Evolutionary conservation across 2,113 vertebrate genomes (phyloP).

Genomic region (Entomyzon cyanotis): DNA sequence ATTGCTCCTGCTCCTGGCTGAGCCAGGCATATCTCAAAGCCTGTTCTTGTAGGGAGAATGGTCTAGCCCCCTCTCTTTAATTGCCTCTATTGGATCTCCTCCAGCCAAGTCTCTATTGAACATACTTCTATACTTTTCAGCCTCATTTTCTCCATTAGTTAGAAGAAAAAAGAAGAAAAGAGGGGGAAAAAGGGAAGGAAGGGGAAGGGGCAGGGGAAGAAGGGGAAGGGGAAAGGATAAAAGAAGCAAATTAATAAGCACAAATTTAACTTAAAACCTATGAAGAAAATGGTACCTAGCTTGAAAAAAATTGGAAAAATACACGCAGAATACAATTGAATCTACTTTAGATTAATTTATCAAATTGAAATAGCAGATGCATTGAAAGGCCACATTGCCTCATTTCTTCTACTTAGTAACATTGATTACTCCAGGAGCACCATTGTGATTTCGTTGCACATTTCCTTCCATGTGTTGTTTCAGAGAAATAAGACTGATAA

Average conservation of each 20-base stretch:
- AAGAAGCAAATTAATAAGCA: background rate
- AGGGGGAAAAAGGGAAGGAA: accelerated
- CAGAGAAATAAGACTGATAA: background rate
- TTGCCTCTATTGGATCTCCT: background rate
- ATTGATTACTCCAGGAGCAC: background rate
- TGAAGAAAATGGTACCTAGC: background rate
- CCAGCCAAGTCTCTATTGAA: background rate
- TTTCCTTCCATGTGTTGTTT: background rate
- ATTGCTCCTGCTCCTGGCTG: background rate
- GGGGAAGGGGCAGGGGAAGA: too few species aligned
- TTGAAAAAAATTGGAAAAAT: background rate
- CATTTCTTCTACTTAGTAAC: background rate
- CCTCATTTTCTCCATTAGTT: background rate
- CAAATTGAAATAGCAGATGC: background rate
- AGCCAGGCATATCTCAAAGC: background rate
- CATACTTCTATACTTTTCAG: background rate
- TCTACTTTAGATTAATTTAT: background rate
- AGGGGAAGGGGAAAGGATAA: background rate
- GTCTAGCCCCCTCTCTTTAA: background rate
- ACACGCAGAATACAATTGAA: background rate
- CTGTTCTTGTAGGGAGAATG: too few species aligned
- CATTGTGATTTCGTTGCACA: background rate
- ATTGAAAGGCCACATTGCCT: background rate
- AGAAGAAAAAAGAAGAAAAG: too few species aligned
- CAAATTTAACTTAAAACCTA: background rate